These are phyloP conservation scores for Podocnemis expansa DNA, from an alignment of 2,113 vertebrate genomes.

Conservation along the genomic window DNA sequence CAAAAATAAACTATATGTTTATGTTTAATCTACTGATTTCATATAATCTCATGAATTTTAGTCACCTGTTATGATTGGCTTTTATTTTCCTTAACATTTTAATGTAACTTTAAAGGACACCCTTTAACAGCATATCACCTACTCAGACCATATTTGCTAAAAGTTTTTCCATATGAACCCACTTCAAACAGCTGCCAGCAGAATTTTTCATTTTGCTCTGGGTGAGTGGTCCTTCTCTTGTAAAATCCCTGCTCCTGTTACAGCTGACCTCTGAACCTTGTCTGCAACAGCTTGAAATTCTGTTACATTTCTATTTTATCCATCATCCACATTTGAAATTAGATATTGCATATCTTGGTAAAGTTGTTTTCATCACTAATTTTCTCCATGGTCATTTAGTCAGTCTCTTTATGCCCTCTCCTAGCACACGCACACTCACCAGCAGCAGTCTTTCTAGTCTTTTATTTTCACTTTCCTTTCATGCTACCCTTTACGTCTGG, in stretches of 20 bases:
- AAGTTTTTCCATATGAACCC: conserved; percentile 10
- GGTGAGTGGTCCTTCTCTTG: not conserved
- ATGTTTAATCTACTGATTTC: conserved; percentile 43
- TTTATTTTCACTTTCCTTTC: not conserved
- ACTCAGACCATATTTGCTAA: not conserved
- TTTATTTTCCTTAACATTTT: conserved; percentile 13
- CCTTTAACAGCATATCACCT: not conserved
- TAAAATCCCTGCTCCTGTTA: not conserved
- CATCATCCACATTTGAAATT: not conserved
- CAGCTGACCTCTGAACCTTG: not conserved
- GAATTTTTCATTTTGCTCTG: conserved; percentile 11
- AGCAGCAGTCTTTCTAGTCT: not conserved
- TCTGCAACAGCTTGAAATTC: not conserved
- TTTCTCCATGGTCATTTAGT: not conserved
- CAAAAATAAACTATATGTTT: conserved; percentile 67
- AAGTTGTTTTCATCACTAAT: not conserved
- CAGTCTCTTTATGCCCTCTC: not conserved
- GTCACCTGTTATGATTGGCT: conserved; percentile 32
- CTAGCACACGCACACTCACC: too few species aligned
- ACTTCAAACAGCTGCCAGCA: not conserved
- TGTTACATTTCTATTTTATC: not conserved
- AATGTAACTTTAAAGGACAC: not conserved
- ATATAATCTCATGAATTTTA: conserved; percentile 28
- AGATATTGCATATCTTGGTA: not conserved
- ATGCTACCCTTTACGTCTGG: not conserved